Conservation (phyloP, 2,797 vertebrate species). For the Rhincodon typus region DNA sequence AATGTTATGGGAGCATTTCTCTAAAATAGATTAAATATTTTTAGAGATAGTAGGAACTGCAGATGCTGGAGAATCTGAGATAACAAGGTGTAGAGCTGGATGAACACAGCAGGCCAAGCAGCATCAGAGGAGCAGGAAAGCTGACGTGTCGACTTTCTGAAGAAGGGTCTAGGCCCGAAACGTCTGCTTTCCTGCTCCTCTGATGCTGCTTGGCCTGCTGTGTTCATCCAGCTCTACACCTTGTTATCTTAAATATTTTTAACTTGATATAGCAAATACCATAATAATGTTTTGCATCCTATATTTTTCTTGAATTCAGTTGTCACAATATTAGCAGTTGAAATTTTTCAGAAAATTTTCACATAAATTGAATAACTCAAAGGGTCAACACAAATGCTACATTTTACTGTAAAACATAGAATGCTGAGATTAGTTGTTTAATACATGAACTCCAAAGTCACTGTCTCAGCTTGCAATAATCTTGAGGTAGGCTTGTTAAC, state of each 20-base stretch:
- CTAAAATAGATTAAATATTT: background rate
- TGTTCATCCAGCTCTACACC: too few relatives aligned
- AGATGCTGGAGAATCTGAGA: too few relatives aligned
- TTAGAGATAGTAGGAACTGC: background rate
- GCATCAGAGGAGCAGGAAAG: too few relatives aligned
- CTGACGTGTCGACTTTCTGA: too few relatives aligned
- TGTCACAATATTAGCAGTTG: background rate
- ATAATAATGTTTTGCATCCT: background rate
- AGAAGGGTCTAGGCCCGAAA: too few relatives aligned
- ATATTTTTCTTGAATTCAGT: background rate
- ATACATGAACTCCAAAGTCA: background rate
- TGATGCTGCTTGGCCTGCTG: too few relatives aligned
- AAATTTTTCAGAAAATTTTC: background rate
- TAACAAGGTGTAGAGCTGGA: too few relatives aligned
- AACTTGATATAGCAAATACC: background rate
- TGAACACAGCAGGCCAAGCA: too few relatives aligned
- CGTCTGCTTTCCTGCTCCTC: too few relatives aligned
- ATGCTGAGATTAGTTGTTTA: background rate
- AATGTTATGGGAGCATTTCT: background rate
- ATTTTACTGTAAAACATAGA: slow-evolving; percentile 9
- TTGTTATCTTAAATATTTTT: background rate
- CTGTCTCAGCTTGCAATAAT: background rate
- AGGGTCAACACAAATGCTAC: background rate
- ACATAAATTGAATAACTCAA: background rate
- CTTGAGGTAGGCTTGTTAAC: slow-evolving; percentile 31